Evolutionary conservation across 2,888 invertebrate species (phyloP).

Genomic region (Athalia circularis): DNA sequence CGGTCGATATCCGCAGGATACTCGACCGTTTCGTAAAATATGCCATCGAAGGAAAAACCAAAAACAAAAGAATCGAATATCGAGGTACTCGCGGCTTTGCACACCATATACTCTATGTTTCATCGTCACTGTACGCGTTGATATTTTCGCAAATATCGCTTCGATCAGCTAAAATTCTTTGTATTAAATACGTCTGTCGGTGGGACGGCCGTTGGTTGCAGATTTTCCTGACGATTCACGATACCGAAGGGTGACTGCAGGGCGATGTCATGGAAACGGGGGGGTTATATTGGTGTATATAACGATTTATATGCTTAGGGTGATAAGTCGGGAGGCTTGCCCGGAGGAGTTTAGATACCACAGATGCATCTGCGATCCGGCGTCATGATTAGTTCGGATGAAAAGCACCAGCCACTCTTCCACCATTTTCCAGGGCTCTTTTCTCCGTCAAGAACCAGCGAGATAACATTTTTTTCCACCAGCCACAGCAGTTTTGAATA

Average conservation of each 20-base stretch:
- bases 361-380: constrained; percentile 18
- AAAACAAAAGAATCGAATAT: too few relatives aligned
- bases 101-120: too few relatives aligned
- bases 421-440: not conserved
- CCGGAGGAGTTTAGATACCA: constrained; percentile 11
- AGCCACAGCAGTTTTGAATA: not conserved
- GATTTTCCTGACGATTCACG: constrained; percentile 8
- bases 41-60: too few relatives aligned
- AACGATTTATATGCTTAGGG: constrained; percentile 19
- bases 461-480: constrained; percentile 2
- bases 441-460: not conserved
- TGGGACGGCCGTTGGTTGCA: not conserved
- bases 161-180: not conserved
- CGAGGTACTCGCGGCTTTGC: too few relatives aligned
- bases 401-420: not conserved
- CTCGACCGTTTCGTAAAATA: too few relatives aligned
- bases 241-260: not conserved
- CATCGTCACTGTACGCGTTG: too few relatives aligned
- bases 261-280: constrained; percentile 23
- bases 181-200: not conserved
- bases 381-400: constrained; percentile 1
- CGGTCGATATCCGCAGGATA: too few relatives aligned
- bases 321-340: not conserved
- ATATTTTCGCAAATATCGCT: too few relatives aligned
- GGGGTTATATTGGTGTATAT: not conserved